A percentile compares a stretch with the other conserved stretches of the same genome.
Evolutionary conservation across 2,797 vertebrate genomes (phyloP).

Genomic region (Sparus aurata): DNA sequence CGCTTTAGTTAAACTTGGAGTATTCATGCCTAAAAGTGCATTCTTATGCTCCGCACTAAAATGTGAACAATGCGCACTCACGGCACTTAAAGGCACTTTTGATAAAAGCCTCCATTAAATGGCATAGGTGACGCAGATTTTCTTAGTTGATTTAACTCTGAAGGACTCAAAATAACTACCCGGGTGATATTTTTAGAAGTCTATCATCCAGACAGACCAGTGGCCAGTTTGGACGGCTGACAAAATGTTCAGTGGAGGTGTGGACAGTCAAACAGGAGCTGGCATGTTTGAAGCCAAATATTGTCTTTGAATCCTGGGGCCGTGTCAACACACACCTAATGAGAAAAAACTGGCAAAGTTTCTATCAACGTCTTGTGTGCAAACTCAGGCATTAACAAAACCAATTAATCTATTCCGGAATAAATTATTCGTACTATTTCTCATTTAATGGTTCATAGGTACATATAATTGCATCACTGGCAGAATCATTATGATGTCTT

Average conservation of each 20-base stretch:
- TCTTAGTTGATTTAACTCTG: constrained; percentile 35
- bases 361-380: constrained; percentile 13
- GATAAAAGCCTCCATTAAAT: constrained; percentile 61
- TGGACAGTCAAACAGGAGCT: constrained; percentile 36
- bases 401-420: constrained; percentile 42
- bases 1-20: constrained; percentile 41
- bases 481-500: constrained; percentile 27
- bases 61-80: constrained; percentile 23
- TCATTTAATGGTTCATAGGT: constrained; percentile 41
- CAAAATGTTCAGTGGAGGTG: constrained; percentile 29
- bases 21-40: constrained; percentile 50
- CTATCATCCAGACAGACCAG: constrained; percentile 20
- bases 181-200: constrained; percentile 40
- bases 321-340: constrained; percentile 42
- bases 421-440: constrained; percentile 44
- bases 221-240: constrained; percentile 48
- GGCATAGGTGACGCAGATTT: constrained; percentile 43
- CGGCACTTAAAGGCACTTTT: constrained; percentile 48
- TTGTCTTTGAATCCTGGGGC: constrained; percentile 16
- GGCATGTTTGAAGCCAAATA: constrained; percentile 50
- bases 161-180: constrained; percentile 45
- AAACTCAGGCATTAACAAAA: constrained; percentile 24
- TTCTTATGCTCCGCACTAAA: constrained; percentile 55
- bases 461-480: constrained; percentile 47
- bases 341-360: constrained; percentile 19